Percentiles rank a stretch among this genome's conserved stretches.
Evolutionary conservation across 2,888 invertebrate genomes (phyloP).

Genomic region (Cantharis flavilabris): DNA sequence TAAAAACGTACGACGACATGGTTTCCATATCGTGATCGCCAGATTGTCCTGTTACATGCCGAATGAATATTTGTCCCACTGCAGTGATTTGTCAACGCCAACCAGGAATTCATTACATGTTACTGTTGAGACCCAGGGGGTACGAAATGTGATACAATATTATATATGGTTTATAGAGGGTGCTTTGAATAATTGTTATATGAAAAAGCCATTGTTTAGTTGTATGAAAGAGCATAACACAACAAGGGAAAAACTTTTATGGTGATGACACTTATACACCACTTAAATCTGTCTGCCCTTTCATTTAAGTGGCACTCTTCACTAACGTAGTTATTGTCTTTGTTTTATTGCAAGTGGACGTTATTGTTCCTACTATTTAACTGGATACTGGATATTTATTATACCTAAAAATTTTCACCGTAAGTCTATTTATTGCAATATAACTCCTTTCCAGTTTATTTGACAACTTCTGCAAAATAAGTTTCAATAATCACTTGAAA

Average conservation of each 20-base stretch:
- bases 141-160: slow-evolving; percentile 43
- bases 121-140: slow-evolving; percentile 34
- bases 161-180: slow-evolving; percentile 39
- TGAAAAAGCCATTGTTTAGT: slow-evolving; percentile 23
- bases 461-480: background rate
- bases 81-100: slow-evolving; percentile 55
- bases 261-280: slow-evolving; percentile 22
- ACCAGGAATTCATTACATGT: slow-evolving; percentile 49
- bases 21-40: slow-evolving; percentile 39
- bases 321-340: background rate
- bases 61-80: slow-evolving; percentile 46
- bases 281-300: slow-evolving; percentile 22
- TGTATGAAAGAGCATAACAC: slow-evolving; percentile 20
- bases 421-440: background rate
- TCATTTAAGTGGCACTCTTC: background rate
- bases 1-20: slow-evolving; percentile 41
- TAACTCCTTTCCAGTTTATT: background rate
- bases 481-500: slow-evolving; percentile 2
- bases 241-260: slow-evolving; percentile 24
- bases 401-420: background rate
- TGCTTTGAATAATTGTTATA: slow-evolving; percentile 43
- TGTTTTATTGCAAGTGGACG: background rate
- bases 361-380: background rate
- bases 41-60: slow-evolving; percentile 37
- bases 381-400: background rate